Base-by-base conservation (phyloP, 2,797 vertebrate species). In the Bovichtus variegatus region DNA sequence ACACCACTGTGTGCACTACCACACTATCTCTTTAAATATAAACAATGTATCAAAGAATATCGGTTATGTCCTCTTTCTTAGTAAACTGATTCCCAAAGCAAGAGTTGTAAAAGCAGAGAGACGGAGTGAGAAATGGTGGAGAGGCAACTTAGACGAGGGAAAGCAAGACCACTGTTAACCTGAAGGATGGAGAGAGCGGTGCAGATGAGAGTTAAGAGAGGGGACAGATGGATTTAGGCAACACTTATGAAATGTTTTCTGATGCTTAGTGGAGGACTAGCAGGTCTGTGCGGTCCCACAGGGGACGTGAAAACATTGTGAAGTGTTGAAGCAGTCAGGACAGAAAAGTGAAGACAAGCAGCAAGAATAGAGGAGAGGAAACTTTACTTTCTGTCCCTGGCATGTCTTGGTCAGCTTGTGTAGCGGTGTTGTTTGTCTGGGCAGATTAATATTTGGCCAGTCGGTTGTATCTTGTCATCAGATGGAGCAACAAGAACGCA, bases 281-380 rank as follows among this genome's bases (percentile, higher is more conserved):
- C 84, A 84, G 80, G 74, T 74, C 76, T 61, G 62, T 31, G 34
- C 44, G 34, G 15, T 74, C 43, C 63, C 66, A 31, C 46, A 13
- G 46, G 62, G 78, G 76, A 85, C 81, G 91, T 86, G 25, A 83
- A 41, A 82, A 87, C 66, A 88, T 89, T 86, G 74, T 85, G 75
- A 34, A 86, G 66, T 71, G 70, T 46, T 86, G 83, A 83, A 76
- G 89, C 85, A 88, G 55, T 51, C 41, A 66, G 36, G 58, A 74
- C 59, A 60, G 54, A 75, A 29, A 78, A 74, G 53, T 71, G 58
- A 43, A 78, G 21, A 73, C 21, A 60, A 64, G 41, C 74, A 85
- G 72, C 72, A 89, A 71, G 71, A 86, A 75, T 40, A 55, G 38
- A 55, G 4, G 51, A 58, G 51, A 66, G 36, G 31, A 62, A 36